A percentile compares a stretch with the other conserved stretches of the same genome.
These are phyloP conservation scores for Steromphala cineraria DNA, from an alignment of 2,888 invertebrate genomes.

Conservation along the genomic window DNA sequence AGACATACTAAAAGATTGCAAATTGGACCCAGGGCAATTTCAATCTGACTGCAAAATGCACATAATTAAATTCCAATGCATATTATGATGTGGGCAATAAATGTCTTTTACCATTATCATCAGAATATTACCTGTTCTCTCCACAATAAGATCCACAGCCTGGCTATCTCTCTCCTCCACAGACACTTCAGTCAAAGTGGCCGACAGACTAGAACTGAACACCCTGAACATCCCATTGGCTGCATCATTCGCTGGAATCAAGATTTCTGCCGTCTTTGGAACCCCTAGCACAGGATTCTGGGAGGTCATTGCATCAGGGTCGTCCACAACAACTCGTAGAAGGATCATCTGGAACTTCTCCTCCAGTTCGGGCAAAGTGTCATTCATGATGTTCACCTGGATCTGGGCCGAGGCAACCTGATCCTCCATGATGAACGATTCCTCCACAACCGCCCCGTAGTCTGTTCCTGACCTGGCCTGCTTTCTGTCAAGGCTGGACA, in stretches of 20 bases:
- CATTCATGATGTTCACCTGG: slow-evolving; percentile 62
- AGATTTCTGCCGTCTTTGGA: slow-evolving; percentile 51
- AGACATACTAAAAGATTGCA: no score
- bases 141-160: slow-evolving; percentile 70
- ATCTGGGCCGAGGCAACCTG: slow-evolving; percentile 57
- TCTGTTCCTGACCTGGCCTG: slow-evolving; percentile 65
- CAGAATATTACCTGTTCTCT: slow-evolving; percentile 68
- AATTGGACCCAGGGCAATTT: no score
- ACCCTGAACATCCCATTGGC: slow-evolving; percentile 70
- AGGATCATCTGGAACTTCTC: slow-evolving; percentile 64
- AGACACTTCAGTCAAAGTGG: slow-evolving; percentile 52
- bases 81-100: no score
- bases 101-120: no score
- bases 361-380: slow-evolving; percentile 68
- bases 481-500: slow-evolving; percentile 47
- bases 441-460: slow-evolving; percentile 55
- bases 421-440: slow-evolving; percentile 56
- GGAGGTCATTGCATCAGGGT: slow-evolving; percentile 43
- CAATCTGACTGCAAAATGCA: no score
- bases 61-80: no score
- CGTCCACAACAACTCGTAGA: slow-evolving; percentile 56
- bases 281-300: slow-evolving; percentile 63
- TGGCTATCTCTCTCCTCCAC: slow-evolving; percentile 67
- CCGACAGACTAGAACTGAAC: slow-evolving; percentile 63
- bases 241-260: slow-evolving; percentile 68